Base-by-base conservation (phyloP, 2,113 vertebrate species). In the Megaceryle torquata region DNA sequence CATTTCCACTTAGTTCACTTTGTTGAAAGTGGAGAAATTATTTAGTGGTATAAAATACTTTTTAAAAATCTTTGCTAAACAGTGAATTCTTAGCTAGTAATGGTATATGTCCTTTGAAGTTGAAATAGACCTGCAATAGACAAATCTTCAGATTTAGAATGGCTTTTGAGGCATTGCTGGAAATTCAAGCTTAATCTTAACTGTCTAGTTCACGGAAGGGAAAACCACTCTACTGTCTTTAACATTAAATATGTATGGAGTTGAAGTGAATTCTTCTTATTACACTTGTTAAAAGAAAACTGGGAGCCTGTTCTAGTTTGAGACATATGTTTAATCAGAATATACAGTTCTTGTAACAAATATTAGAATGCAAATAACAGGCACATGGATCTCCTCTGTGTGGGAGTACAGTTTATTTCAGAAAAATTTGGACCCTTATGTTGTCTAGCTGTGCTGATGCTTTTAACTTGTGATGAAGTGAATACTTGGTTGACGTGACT, bases 181-280 rank as follows among this genome's bases (percentile, higher is more conserved):
- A 79, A 74, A 89, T 92, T 89, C 48, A 57, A 65, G 56, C 50
- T 95, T 75, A 72, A 2, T 78, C 78, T 93, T 93, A 84, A 87
- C 88, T 51, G 13, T 79, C 51, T 43, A 76, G 39, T 46, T 94
- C 54, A 78, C 48, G 41, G 56, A 57, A 71, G 91, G 54, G n/a
- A 79, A 96, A 96, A 92, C 88, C 33, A 77, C 78, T 96, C 68
- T 61, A n/a, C 39, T 82, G 96, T 97, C 59, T 90, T 91, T 90
- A 93, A 96, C 87, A 75, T 96, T 94, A 96, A 96, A 91, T 48
- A 89, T 85, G 39, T 51, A 84, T 57, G 50, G 59, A 39, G 29
- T 94, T 95, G 70, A 96, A 96, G 96, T 96, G 48, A 96, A 95
- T 96, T 95, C 87, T 94, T 89, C 95, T 97, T 97, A 97, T 97